Evolutionary conservation across 2,113 vertebrate species (phyloP).

Genomic region (Trogon melanurus): DNA sequence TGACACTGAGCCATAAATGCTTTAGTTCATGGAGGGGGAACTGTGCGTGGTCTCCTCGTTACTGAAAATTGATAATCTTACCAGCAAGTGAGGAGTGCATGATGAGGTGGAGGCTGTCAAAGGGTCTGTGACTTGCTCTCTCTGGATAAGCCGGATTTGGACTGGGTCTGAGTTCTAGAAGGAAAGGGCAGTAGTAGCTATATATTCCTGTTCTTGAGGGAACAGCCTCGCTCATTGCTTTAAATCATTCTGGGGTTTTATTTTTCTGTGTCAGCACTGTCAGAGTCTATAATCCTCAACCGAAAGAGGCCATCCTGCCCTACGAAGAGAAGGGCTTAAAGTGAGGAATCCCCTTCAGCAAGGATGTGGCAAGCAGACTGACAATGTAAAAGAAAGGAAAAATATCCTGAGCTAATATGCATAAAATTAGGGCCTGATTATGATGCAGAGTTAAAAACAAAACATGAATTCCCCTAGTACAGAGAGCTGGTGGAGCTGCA

Average conservation of each 20-base stretch:
- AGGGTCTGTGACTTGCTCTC: background rate
- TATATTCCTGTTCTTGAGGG: background rate
- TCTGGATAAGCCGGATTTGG: background rate
- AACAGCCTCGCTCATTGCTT: conserved; percentile 18
- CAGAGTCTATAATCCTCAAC: conserved; percentile 59
- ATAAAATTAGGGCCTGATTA: conserved; percentile 9
- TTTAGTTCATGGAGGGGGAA: background rate
- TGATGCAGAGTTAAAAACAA: conserved; percentile 29
- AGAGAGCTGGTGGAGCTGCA: background rate
- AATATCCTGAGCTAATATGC: background rate
- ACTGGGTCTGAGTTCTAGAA: background rate
- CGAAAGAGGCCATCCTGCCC: conserved; percentile 58
- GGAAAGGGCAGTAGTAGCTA: background rate
- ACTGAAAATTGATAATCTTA: background rate
- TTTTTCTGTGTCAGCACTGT: conserved; percentile 73
- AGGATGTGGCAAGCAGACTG: conserved; percentile 64
- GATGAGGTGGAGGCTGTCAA: background rate
- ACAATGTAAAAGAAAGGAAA: background rate
- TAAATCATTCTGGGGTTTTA: conserved; percentile 46
- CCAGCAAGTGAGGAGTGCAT: background rate
- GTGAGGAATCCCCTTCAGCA: conserved; percentile 71
- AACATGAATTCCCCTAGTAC: background rate
- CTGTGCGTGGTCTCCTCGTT: background rate
- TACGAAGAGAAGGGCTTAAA: background rate
- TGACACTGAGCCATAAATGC: background rate